A percentile compares a stretch with the other conserved stretches of the same genome.
Evolutionary conservation across 2,888 invertebrate species (phyloP).

Genomic region (Ophion obscuratus): DNA sequence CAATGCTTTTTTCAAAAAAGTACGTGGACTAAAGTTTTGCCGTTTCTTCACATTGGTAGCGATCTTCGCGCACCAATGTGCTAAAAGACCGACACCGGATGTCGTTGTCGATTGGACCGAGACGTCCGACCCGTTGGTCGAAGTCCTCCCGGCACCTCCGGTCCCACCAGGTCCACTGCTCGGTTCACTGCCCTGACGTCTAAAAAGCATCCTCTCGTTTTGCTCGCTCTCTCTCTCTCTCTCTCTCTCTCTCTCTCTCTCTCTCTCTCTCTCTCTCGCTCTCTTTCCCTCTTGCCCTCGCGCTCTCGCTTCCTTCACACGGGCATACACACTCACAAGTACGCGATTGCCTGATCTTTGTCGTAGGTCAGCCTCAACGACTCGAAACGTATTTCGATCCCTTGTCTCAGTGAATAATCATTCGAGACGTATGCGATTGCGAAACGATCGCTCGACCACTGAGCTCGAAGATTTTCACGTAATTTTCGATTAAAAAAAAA

Average conservation of each 20-base stretch:
- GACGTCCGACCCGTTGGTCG: conserved; percentile 72
- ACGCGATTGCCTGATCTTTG: conserved; percentile 47
- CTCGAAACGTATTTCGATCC: conserved; percentile 34
- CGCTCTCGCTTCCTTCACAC: conserved; percentile 16
- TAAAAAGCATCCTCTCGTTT: conserved; percentile 76
- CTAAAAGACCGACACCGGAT: conserved; percentile 75
- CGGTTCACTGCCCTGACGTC: conserved; percentile 79
- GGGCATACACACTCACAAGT: conserved; percentile 47
- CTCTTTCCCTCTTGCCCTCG: conserved; percentile 33
- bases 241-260: conserved; percentile 24
- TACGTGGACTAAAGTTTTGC: conserved; percentile 77
- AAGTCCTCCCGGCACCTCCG: conserved; percentile 70
- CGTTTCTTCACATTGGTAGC: conserved; percentile 81
- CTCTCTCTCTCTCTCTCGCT: conserved; percentile 27
- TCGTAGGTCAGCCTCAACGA: conserved; percentile 49
- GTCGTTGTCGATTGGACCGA: conserved; percentile 74
- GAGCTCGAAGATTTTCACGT: not conserved
- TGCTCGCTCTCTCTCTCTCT: conserved; percentile 39
- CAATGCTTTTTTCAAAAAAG: conserved; percentile 78
- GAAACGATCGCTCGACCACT: not conserved
- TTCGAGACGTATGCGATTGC: conserved; percentile 6
- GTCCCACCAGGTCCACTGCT: conserved; percentile 69
- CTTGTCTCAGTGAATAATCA: conserved; percentile 34
- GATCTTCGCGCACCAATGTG: conserved; percentile 81
- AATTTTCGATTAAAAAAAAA: not conserved